Evolutionary conservation across 2,113 vertebrate species (phyloP).

Genomic region (Chauna torquata): DNA sequence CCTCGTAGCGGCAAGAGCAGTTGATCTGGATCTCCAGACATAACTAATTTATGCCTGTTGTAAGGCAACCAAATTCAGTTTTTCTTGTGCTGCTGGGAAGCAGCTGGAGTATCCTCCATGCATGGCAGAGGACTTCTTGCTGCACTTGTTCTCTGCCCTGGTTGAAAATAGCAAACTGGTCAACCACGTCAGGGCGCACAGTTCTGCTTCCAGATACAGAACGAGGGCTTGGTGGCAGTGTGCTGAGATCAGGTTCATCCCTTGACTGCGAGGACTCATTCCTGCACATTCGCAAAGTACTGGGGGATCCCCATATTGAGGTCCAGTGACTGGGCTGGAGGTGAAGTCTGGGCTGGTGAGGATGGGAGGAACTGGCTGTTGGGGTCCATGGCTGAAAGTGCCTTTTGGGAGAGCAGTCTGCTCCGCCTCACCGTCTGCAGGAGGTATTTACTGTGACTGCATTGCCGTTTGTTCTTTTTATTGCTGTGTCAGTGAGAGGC

Average conservation of each 20-base stretch:
- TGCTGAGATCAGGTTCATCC: not conserved
- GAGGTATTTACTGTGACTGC: not conserved
- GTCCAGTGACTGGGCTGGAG: not conserved
- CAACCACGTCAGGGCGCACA: accelerated
- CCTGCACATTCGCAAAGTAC: not conserved
- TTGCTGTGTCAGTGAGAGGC: not conserved
- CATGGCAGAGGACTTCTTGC: not conserved
- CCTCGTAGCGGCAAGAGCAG: not conserved
- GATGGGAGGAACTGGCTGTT: not conserved
- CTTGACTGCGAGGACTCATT: not conserved
- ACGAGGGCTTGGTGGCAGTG: not conserved
- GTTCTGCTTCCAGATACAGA: not conserved
- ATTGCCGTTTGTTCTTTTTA: not conserved
- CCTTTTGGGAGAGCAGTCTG: not conserved
- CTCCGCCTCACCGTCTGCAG: not conserved
- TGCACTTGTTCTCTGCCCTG: not conserved
- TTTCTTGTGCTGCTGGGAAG: not conserved
- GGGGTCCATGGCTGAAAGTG: not conserved
- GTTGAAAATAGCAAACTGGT: not conserved
- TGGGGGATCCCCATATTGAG: not conserved
- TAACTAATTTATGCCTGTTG: not conserved
- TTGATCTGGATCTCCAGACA: not conserved
- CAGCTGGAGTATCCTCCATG: not conserved
- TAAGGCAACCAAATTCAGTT: not conserved
- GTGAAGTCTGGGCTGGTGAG: not conserved